These are phyloP conservation scores for Naja naja DNA, from an alignment of 2,113 vertebrate species.

Conservation along the genomic window DNA sequence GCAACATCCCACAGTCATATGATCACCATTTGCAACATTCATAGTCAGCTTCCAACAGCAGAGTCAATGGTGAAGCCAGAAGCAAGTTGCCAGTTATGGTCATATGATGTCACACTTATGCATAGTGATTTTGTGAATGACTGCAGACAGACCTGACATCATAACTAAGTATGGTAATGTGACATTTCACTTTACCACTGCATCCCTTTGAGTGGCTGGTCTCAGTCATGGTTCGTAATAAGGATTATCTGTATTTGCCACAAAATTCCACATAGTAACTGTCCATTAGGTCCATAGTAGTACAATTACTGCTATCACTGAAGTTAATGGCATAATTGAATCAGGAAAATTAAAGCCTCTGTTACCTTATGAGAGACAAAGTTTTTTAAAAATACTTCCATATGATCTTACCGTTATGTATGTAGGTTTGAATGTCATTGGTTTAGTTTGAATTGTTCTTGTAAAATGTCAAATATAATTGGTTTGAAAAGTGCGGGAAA, in stretches of 20 bases:
- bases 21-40: not conserved
- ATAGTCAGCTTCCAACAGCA: not conserved
- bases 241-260: not conserved
- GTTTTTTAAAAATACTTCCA: not conserved
- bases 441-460: no score
- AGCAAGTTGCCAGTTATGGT: not conserved
- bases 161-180: not conserved
- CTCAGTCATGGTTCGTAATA: not conserved
- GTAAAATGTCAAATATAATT: no score
- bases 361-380: not conserved
- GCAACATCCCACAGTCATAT: not conserved
- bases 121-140: not conserved
- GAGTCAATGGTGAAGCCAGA: not conserved
- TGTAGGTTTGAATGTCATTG: no score
- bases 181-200: not conserved
- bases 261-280: not conserved
- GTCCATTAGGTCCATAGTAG: not conserved
- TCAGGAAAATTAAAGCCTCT: not conserved
- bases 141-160: not conserved
- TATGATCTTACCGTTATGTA: no score
- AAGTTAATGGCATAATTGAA: not conserved
- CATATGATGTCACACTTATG: not conserved
- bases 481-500: no score
- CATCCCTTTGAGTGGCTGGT: not conserved
- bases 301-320: not conserved